phyloP scores from a whole-genome alignment of 2,797 vertebrate species.

The Notolepis coatsorum region DNA sequence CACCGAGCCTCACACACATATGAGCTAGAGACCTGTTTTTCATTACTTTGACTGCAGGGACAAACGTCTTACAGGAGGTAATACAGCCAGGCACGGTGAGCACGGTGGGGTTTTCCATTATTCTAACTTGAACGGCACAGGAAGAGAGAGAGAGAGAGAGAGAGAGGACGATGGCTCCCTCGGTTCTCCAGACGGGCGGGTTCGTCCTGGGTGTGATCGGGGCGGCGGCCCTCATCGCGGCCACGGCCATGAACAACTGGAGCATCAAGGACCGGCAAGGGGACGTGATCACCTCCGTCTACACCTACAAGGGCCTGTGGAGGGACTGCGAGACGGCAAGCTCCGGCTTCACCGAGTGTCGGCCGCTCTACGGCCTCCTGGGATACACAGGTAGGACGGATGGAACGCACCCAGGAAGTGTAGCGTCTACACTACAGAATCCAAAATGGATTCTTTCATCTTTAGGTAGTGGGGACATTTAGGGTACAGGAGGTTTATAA shows the following conservation, averaged over 20 bases:
- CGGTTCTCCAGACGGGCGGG: constrained; percentile 85
- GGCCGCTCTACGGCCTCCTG: constrained; percentile 88
- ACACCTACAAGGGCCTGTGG: constrained; percentile 93
- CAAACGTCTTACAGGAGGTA: too few relatives aligned
- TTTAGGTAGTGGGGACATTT: too few relatives aligned
- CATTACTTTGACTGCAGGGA: too few relatives aligned
- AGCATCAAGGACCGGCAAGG: constrained; percentile 88
- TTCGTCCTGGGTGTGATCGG: constrained; percentile 85
- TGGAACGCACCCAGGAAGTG: too few relatives aligned
- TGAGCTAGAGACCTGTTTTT: too few relatives aligned
- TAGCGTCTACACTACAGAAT: too few relatives aligned
- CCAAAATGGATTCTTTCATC: too few relatives aligned
- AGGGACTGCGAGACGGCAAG: constrained; percentile 87
- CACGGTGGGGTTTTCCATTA: too few relatives aligned
- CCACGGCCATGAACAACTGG: constrained; percentile 90
- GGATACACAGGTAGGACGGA: constrained; percentile 87
- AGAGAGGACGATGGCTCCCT: constrained; percentile 80
- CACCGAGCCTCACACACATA: too few relatives aligned
- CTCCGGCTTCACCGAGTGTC: constrained; percentile 89
- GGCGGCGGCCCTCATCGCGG: constrained; percentile 80
- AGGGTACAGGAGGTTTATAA: too few relatives aligned
- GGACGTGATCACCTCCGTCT: constrained; percentile 85
- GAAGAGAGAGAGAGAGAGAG: constrained; percentile 16
- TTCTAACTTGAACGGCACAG: too few relatives aligned
- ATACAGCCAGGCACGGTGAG: too few relatives aligned